Conservation (phyloP, 2,888 invertebrate species). For the Catonia carolina region DNA sequence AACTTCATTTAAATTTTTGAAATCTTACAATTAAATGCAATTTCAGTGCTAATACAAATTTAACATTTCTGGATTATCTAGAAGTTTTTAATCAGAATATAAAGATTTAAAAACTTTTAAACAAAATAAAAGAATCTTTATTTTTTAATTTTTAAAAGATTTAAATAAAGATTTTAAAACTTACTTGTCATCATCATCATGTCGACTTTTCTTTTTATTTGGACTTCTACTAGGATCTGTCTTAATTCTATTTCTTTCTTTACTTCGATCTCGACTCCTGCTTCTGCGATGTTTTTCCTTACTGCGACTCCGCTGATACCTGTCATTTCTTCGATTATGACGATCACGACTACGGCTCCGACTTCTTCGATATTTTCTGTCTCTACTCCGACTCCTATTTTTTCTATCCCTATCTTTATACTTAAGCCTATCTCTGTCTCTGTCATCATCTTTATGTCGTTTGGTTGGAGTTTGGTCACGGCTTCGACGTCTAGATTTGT, state of each 20-base stretch:
- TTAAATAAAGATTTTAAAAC: too few relatives aligned
- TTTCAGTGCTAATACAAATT: too few relatives aligned
- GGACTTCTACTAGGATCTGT: slow-evolving; percentile 21
- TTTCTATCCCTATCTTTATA: slow-evolving; percentile 22
- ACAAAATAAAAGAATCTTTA: too few relatives aligned
- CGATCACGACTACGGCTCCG: slow-evolving; percentile 25
- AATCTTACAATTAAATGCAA: too few relatives aligned
- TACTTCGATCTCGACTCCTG: slow-evolving; percentile 34
- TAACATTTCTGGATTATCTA: too few relatives aligned
- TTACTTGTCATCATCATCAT: slow-evolving; percentile 23
- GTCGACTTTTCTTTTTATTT: slow-evolving; percentile 26
- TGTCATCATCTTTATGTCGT: slow-evolving; percentile 34
- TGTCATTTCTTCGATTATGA: slow-evolving; percentile 22
- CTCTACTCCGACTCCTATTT: slow-evolving; percentile 34
- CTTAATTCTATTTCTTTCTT: slow-evolving; percentile 27
- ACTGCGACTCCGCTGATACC: slow-evolving; percentile 35
- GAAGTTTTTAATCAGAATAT: too few relatives aligned
- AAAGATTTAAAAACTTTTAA: too few relatives aligned
- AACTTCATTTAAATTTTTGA: too few relatives aligned
- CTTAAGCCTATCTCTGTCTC: slow-evolving; percentile 34
- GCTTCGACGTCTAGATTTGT: slow-evolving; percentile 29
- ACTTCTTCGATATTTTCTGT: slow-evolving; percentile 33
- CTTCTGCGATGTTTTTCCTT: slow-evolving; percentile 33
- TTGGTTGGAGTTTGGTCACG: slow-evolving; percentile 26
- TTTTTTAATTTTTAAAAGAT: too few relatives aligned